Evolutionary conservation across 2,888 invertebrate species (phyloP), one percentile per base, ranked within the genome.

Genomic region (Oscheius myriophilus): DNA sequence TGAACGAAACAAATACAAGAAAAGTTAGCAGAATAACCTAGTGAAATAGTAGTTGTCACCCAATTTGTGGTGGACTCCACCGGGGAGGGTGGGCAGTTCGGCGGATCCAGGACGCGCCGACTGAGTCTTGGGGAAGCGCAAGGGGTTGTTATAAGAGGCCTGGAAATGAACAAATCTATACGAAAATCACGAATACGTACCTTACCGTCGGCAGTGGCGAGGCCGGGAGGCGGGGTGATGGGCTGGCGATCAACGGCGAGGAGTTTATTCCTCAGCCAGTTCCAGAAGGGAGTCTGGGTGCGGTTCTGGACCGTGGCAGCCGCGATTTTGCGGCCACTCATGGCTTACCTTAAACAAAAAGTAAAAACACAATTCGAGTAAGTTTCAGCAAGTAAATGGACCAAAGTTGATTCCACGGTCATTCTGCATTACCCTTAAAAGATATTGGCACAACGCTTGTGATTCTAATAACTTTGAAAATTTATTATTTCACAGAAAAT

Each of bases 41-140:
- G 72, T 72, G 23, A 72, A 89, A 92, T 96, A 96, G 87, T 94
- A 94, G 87, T 95, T 94, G 55, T 90, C 91, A 16, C 92, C 91
- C 71, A 93, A 89, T 83, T 91, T 91, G 87, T 93, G 92, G 41
- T 92, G 89, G 1, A 92, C 92, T 12, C 96, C 72, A 91, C 92
- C 23, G 93, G 96, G 84, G 18, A 84, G 71, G 12, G 67, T 63
- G 18, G 78, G 78, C 7, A 74, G 61, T 95, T 87, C 54, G 95
- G 95, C 18, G 89, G 92, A 26, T 93, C 93, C 86, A 93, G 94
- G 63, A 82, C 95, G 91, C 64, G 83, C 72, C 3, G 85, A 62
- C 62, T 85, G 85, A 12, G 81, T 83, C 55, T 82, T 81, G 25
- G 85, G 84, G 72, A 81, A 85, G 46, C 85, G 82, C 16, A 70